Base-by-base conservation (phyloP, 2,888 invertebrate genomes). In the Halictus quadricinctus region DNA sequence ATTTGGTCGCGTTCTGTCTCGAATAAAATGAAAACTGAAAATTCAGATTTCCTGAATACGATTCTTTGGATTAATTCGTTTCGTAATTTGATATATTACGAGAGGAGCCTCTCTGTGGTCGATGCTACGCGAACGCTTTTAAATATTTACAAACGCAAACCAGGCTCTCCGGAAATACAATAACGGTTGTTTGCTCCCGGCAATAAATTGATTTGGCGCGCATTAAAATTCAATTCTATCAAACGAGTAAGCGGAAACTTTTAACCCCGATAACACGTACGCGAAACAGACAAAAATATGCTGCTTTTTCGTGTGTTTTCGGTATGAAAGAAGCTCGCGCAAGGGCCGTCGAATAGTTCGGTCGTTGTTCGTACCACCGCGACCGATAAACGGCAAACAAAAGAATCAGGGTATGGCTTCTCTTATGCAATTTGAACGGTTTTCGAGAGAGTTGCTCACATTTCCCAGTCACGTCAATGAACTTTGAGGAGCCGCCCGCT, bases 351-450 rank as follows among this genome's bases (percentile, higher is more conserved):
- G 43, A 70, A n/a, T 70, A 13, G 21, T 43, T 13, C 12, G 64
- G 64, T 64, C 29, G 41, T 41, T 43, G 69, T 36, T 69, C 10
- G 41, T 41, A 21, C 21, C 36, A 36, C 18, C 21, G 69, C 69
- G 21, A 43, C 69, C 69, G 69, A 69, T 43, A 69, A 43, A 43
- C n/a, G 69, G 10, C 21, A 10, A 69, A 69, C 69, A 69, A 69
- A 69, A 43, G 69, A 69, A 43, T n/a, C 69, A 41, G 43, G 69
- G 43, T 69, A 43, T 18, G 69, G 69, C 43, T 43, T 36, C 36
- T 69, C 36, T 43, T n/a, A 69, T 41, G 69, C 43, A 41, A 69
- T 69, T 69, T n/a, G 43, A 69, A 69, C 43, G 69, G 43, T 69
- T 43, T 64, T n/a, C 43, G 41, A 70, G n/a, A 43, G n/a, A 70